These are phyloP conservation scores for Panagrolaimus sp. DNA, from an alignment of 1,140 invertebrate genomes.

Conservation along the genomic window DNA sequence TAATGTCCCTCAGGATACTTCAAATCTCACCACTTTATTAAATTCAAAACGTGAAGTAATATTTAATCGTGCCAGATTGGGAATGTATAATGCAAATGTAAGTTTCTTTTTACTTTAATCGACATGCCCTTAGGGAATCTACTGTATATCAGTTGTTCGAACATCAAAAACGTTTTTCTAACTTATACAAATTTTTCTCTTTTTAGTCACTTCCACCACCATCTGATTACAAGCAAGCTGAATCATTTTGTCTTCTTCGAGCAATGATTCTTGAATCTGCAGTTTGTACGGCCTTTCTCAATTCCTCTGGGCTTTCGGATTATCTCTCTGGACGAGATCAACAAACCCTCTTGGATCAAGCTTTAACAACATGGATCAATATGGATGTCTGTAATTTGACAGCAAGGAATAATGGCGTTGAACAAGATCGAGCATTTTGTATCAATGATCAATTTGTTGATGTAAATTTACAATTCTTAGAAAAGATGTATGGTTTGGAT, in stretches of 20 bases:
- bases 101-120: neutral
- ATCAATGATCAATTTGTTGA: slow-evolving; percentile 10
- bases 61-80: neutral
- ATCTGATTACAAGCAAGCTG: neutral
- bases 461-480: neutral
- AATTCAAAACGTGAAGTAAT: neutral
- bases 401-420: neutral
- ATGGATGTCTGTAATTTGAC: neutral
- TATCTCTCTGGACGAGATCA: neutral
- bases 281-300: neutral
- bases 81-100: neutral
- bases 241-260: slow-evolving; percentile 3
- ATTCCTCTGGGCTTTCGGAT: neutral
- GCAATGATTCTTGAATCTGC: slow-evolving; percentile 9
- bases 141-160: too few relatives aligned
- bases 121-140: too few relatives aligned
- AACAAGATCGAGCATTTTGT: neutral
- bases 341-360: neutral
- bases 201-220: too few relatives aligned
- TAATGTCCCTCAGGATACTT: neutral
- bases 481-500: slow-evolving; percentile 2
- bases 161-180: too few relatives aligned
- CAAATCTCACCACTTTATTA: neutral
- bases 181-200: too few relatives aligned
- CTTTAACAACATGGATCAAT: neutral